These are phyloP conservation scores for Mesembrinibis cayennensis DNA, from an alignment of 2,113 vertebrate species.

Conservation along the genomic window DNA sequence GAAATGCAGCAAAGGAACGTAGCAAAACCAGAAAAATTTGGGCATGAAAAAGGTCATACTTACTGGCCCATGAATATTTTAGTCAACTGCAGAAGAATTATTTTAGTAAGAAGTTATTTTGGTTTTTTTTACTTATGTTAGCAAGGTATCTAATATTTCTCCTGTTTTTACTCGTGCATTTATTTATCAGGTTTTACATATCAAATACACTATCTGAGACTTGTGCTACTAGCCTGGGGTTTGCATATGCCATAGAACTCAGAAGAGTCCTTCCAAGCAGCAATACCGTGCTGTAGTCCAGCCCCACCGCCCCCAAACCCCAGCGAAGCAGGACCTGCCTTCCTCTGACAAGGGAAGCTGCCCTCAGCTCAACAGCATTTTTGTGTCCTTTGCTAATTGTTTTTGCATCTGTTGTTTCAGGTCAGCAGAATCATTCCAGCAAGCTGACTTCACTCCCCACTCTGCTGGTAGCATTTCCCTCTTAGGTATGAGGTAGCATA, in stretches of 20 bases:
- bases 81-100: neutral
- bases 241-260: neutral
- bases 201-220: neutral
- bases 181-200: neutral
- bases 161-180: neutral
- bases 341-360: neutral
- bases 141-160: neutral
- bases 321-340: neutral
- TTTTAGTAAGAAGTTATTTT: neutral
- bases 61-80: neutral
- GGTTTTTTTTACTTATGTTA: neutral
- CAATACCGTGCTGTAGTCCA: neutral
- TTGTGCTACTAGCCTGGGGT: neutral
- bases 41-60: neutral
- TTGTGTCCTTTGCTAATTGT: neutral
- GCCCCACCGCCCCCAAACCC: neutral
- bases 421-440: slow-evolving; percentile 18
- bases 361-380: neutral
- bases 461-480: neutral
- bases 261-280: neutral
- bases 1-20: neutral
- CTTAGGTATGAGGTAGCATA: neutral
- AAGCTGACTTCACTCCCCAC: neutral
- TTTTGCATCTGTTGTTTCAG: neutral
- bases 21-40: neutral